Base-by-base conservation (phyloP, 2,797 vertebrate genomes). In the Siniperca undulata region DNA sequence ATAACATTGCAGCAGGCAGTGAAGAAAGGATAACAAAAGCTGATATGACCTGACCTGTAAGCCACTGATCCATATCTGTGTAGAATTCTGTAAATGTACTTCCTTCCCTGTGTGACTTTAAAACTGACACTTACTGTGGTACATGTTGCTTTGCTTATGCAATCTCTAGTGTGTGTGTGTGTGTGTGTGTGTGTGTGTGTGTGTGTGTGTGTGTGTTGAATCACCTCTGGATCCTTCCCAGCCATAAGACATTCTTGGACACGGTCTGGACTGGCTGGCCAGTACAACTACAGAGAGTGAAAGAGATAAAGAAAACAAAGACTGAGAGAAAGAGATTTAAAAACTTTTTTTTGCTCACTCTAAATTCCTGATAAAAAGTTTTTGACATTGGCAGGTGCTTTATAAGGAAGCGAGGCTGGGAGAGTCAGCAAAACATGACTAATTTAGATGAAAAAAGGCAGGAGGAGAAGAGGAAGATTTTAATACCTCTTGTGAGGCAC, bases 181-280 rank as follows among this genome's bases (percentile, higher is more conserved):
- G 53, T 66, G 58, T 72, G 42, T 53, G 50, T 42, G 38, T 84
- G 44, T 82, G 69, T 75, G 64, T 65, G 56, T 70, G 38, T 38
- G 14, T 36, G 17, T 56, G 74, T 65, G 58, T 22, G 62, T 62
- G 50, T 75, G 60, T 83, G 8, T 74, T 75, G 38, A 85, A 80
- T 94, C 81, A 96, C 96, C 94, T 96, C 94, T 80, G 89, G 91
- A 86, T 96, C 95, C 75, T 96, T 97, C 70, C 96, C 96, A 83
- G 96, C 96, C 96, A 96, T 96, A 78, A 96, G 92, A 90, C 96
- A 97, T 88, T 97, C 95, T 68, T 96, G 95, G 82, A 96, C 92
- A 22, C 95, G 94, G 74, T 96, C 96, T 0, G 93, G 89, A 90
- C 92, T 96, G 30, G 96, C 95, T 27, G 96, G 95, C 96, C 96